phyloP scores from a whole-genome alignment of 1,140 invertebrate genomes.

The Matsumurasca onukii region DNA sequence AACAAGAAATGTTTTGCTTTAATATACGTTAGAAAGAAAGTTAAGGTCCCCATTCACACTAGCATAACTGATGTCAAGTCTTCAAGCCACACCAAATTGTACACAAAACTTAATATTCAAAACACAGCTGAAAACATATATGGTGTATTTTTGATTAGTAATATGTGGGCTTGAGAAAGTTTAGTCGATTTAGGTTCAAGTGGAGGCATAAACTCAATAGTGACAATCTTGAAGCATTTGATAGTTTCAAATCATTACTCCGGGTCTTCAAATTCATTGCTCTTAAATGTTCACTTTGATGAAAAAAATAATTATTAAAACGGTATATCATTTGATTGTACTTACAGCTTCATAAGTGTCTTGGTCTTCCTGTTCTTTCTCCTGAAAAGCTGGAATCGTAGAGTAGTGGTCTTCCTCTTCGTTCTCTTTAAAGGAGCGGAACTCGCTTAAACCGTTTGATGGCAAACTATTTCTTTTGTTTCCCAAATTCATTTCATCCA shows the following conservation, averaged over 20 bases:
- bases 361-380: slow-evolving; percentile 8
- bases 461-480: slow-evolving; percentile 18
- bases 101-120: no score
- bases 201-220: no score
- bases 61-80: background rate
- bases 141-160: no score
- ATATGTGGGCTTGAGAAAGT: no score
- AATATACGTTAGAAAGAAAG: background rate
- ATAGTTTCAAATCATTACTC: no score
- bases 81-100: background rate
- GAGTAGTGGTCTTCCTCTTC: background rate
- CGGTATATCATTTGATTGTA: no score
- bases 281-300: no score
- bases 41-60: background rate
- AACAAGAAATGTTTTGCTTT: background rate
- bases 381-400: background rate
- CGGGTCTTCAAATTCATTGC: no score
- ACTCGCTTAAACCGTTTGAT: background rate
- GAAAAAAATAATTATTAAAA: no score
- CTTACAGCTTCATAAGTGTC: slow-evolving; percentile 21
- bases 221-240: no score
- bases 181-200: no score
- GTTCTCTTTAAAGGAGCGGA: background rate
- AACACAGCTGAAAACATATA: no score
- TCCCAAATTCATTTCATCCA: slow-evolving; percentile 10